Conservation (phyloP, 2,888 invertebrate genomes). For the Temnothorax rugatulus region DNA sequence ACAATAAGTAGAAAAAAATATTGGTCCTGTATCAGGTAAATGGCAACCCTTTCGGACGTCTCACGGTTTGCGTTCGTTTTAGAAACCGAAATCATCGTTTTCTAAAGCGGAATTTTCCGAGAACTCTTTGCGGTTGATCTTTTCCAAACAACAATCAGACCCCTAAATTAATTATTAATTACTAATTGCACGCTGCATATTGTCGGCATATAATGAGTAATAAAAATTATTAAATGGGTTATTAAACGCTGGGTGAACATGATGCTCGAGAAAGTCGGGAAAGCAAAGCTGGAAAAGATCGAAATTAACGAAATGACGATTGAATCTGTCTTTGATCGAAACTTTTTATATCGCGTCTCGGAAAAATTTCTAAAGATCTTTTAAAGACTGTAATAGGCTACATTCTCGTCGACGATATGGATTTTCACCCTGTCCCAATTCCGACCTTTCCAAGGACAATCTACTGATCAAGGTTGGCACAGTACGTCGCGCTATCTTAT, state of each 20-base stretch:
- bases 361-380: not conserved
- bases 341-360: not conserved
- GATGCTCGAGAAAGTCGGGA: not conserved
- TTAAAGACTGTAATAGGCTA: not conserved
- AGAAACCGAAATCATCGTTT: not conserved
- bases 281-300: not conserved
- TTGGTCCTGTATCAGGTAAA: not conserved
- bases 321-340: not conserved
- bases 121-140: not conserved
- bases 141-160: not conserved
- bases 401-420: not conserved
- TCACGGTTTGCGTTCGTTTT: too few species aligned
- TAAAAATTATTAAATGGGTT: not conserved
- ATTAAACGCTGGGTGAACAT: not conserved
- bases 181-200: not conserved
- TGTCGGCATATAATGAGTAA: not conserved
- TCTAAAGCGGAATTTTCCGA: not conserved
- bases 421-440: not conserved
- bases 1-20: not conserved
- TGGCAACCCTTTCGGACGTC: not conserved
- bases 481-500: conserved; percentile 65
- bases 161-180: not conserved
- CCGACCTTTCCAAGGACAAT: not conserved
- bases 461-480: not conserved
- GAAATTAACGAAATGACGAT: not conserved